phyloP scores from a whole-genome alignment of 2,888 invertebrate genomes.

The Pedicia rivosa region DNA sequence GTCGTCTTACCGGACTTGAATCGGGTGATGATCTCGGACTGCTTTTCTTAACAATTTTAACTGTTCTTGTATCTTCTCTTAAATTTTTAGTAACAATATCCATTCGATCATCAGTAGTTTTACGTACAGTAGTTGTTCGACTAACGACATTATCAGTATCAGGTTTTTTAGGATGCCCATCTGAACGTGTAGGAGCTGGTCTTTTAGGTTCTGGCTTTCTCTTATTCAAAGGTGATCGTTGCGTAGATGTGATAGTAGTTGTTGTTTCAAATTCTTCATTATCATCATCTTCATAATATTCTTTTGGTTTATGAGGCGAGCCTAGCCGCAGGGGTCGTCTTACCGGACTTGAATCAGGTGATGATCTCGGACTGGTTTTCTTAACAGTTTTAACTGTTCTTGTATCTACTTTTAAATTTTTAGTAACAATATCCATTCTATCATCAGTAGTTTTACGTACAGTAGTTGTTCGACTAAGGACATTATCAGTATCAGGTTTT shows the following conservation, averaged over 20 bases:
- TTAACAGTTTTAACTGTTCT: background rate
- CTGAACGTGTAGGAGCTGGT: too few relatives aligned
- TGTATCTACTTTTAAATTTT: too few relatives aligned
- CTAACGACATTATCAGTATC: background rate
- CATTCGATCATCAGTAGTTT: background rate
- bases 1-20: slow-evolving; percentile 7
- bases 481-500: too few relatives aligned
- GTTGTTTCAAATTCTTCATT: slow-evolving; percentile 4
- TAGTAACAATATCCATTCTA: too few relatives aligned
- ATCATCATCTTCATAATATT: slow-evolving; percentile 1
- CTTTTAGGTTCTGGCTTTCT: too few relatives aligned
- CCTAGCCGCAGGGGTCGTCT: slow-evolving; percentile 1
- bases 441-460: too few relatives aligned
- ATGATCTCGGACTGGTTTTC: too few relatives aligned
- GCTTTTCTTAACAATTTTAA: slow-evolving; percentile 7
- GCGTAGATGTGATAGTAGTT: too few relatives aligned
- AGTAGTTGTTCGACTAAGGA: too few relatives aligned
- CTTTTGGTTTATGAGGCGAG: slow-evolving; percentile 2
- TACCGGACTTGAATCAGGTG: slow-evolving; percentile 11
- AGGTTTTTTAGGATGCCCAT: too few relatives aligned
- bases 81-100: background rate
- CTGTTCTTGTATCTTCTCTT: background rate
- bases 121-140: background rate
- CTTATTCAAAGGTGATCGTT: too few relatives aligned
- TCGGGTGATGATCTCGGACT: slow-evolving; percentile 13